phyloP scores from a whole-genome alignment of 2,797 vertebrate species.

The Rachycentron canadum region DNA sequence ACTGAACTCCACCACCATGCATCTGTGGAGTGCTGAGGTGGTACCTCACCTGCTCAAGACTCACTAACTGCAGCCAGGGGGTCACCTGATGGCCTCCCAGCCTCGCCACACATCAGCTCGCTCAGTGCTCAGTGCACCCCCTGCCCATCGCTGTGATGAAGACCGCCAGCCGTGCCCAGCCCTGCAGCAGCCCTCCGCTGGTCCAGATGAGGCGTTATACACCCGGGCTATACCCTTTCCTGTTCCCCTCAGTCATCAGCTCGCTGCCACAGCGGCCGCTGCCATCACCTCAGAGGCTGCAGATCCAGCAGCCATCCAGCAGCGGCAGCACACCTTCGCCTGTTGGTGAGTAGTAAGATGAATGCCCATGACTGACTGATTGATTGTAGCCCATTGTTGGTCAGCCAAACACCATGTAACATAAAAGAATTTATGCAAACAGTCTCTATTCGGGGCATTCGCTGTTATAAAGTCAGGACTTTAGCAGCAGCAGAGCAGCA shows the following conservation, averaged over 20 bases:
- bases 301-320: constrained; percentile 88
- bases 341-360: constrained; percentile 87
- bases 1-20: constrained; percentile 51
- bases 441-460: too few species aligned
- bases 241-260: constrained; percentile 93
- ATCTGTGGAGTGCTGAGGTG: constrained; percentile 62
- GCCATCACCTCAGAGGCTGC: constrained; percentile 87
- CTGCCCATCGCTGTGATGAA: constrained; percentile 82
- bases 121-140: constrained; percentile 64
- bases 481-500: too few species aligned
- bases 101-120: constrained; percentile 48
- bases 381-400: too few species aligned
- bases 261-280: constrained; percentile 89
- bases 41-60: constrained; percentile 49
- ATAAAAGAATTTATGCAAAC: too few species aligned
- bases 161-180: constrained; percentile 90
- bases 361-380: too few species aligned
- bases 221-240: constrained; percentile 90
- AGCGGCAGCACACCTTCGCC: constrained; percentile 92
- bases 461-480: too few species aligned
- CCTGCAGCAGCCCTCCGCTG: constrained; percentile 89
- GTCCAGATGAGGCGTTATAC: constrained; percentile 95
- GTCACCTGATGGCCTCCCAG: constrained; percentile 72
- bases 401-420: too few species aligned
- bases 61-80: constrained; percentile 62